Evolutionary conservation across 2,797 vertebrate genomes (phyloP), one percentile per base, ranked within the genome.

Genomic region (Channa striata): DNA sequence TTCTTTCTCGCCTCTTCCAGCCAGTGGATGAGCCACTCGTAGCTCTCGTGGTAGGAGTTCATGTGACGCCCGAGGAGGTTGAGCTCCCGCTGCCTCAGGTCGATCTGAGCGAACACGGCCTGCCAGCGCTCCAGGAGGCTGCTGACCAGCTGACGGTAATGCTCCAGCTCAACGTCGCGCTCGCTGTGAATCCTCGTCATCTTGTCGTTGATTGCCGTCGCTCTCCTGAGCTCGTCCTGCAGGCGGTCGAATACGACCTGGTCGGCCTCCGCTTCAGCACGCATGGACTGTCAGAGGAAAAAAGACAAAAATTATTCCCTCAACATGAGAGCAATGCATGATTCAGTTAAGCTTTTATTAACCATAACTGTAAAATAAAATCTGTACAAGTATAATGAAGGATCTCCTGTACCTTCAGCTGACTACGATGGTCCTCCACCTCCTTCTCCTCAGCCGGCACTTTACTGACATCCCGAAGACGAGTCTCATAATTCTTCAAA

Each of bases 41-140:
- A 95, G 68, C 93, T 96, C 8, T 95, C 90, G 0, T 84, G 90
- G 91, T 99, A 99, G 67, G 94, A 92, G 14, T 88, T 91, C 84
- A 97, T 95, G 84, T 96, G 95, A 12, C 95, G 95, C 1, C 93
- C 94, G 58, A 98, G 92, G 68, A 96, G 94, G 13, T 96, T 95
- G 0, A 99, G 95, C 84, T 98, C 96, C 0, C 95, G 92, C 76
- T 93, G 94, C 9, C 97, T 87, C 78, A 96, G 50, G 5, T 97
- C 96, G 0, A 93, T 82, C 95, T 99, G 97, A 0, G 92, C 79
- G 12, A 97, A 92, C 62, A 96, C 90, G 0, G 93, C 96, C 81
- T 95, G 95, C 97, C 97, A 98, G 85, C 96, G 97, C 87, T 97
- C 96, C 90, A 96, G 93, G n/a, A 99, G 92, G 79, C 89, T 80